Percentiles rank a stretch among this genome's conserved stretches.
Conservation (phyloP, 2,113 vertebrate genomes). For the Chaenocephalus aceratus region DNA sequence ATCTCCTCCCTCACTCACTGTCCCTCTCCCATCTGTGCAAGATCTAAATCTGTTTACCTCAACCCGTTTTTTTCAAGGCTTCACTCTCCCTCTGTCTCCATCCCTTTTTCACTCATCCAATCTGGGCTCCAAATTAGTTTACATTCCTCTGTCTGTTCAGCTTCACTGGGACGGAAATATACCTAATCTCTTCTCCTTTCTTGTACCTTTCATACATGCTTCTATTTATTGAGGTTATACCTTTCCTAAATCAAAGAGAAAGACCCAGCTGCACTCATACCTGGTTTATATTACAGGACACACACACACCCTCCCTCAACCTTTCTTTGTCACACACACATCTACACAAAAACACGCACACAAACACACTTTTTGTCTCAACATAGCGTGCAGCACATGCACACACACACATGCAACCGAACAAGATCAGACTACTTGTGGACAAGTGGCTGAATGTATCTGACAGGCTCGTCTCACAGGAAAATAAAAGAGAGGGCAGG, state of each 20-base stretch:
- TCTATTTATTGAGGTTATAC: background rate
- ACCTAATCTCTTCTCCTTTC: constrained; percentile 16
- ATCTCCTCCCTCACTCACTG: constrained; percentile 22
- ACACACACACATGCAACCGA: constrained; percentile 34
- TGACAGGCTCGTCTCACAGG: constrained; percentile 70
- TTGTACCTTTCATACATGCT: too few species aligned
- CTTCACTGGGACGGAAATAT: constrained; percentile 26
- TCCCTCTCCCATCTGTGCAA: constrained; percentile 50
- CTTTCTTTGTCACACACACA: constrained; percentile 1
- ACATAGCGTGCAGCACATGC: constrained; percentile 12
- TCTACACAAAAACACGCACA: background rate
- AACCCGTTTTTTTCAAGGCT: constrained; percentile 5
- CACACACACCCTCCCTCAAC: background rate
- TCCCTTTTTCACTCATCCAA: constrained; percentile 36
- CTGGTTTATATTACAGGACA: constrained; percentile 29
- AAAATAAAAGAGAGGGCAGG: constrained; percentile 53
- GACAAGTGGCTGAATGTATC: constrained; percentile 67
- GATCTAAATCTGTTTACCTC: constrained; percentile 61
- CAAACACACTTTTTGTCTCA: constrained; percentile 27
- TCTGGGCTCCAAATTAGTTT: constrained; percentile 37
- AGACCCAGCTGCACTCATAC: constrained; percentile 8
- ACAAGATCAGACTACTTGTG: constrained; percentile 54
- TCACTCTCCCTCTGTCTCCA: constrained; percentile 12
- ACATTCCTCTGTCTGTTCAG: constrained; percentile 21
- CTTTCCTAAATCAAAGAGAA: constrained; percentile 31